Evolutionary conservation across 2,797 vertebrate genomes (phyloP), one percentile per base, ranked within the genome.

Genomic region (Buceros bicornis): DNA sequence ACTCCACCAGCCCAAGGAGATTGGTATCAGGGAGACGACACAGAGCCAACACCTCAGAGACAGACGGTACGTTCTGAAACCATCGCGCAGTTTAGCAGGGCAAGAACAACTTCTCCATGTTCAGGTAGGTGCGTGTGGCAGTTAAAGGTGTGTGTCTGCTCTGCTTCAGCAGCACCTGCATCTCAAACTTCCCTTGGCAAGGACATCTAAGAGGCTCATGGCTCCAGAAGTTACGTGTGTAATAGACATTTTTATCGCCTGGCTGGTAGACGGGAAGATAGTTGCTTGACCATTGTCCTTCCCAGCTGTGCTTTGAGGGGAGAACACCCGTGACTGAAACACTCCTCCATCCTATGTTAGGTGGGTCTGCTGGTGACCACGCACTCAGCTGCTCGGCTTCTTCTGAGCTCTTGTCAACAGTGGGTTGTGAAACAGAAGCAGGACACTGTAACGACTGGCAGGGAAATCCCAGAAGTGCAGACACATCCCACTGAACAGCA

Each of bases 321-420:
- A 13, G 16, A 65, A 86, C 83, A 33, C 67, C 31, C 95, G 73
- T 4, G 56, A 62, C 67, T 33, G 82, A 62, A 82, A 42, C 64
- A 47, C 50, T 93, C 24, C 87, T 95, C 67, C 31, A n/a, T 60
- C 24, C 51, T 13, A 42, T 5, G 33, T 69, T 76, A 91, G 82
- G 61, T 81, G 82, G 76, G 82, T 64, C 64, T 91, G 60, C 26
- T 65, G 84, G 84, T 60, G 54, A 89, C 61, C 91, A 65, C 0
- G 12, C 74, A 94, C 80, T 93, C 66, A 82, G 84, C 87, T 90
- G 88, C 94, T 90, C 65, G 73, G 94, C 92, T 92, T 48, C 76
- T 92, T 65, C 72, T 37, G 76, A 88, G 56, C 74, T 95, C 90
- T 86, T 28, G 71, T 40, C 81, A 87, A 26, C 87, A 91, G 72